Evolutionary conservation across 2,888 invertebrate genomes (phyloP).

Genomic region (Temnothorax ravouxi): DNA sequence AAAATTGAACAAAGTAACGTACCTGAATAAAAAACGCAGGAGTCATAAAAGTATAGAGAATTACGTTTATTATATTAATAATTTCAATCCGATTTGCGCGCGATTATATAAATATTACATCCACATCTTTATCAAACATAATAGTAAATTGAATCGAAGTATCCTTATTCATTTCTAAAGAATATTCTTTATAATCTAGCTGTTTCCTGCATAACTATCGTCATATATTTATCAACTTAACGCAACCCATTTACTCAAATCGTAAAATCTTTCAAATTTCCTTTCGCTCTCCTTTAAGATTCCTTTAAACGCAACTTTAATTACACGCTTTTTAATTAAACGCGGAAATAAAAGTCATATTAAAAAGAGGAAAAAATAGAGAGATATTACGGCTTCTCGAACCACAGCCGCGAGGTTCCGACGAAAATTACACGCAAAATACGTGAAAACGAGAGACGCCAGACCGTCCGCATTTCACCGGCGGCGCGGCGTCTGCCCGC

Average conservation of each 20-base stretch:
- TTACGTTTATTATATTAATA: neutral
- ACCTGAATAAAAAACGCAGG: neutral
- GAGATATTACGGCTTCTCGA: neutral
- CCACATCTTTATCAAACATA: neutral
- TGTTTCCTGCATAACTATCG: no score
- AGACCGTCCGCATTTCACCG: constrained; percentile 46
- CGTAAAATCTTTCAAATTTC: neutral
- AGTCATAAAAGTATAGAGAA: neutral
- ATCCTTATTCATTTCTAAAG: neutral
- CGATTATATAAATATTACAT: neutral
- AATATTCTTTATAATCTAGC: neutral
- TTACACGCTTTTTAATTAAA: constrained; percentile 2
- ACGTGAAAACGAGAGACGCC: neutral
- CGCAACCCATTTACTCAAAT: neutral
- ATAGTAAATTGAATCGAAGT: neutral
- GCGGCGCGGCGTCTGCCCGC: constrained; percentile 61
- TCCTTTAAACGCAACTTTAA: neutral
- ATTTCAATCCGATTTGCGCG: neutral
- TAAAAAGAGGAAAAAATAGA: neutral
- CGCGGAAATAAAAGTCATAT: neutral
- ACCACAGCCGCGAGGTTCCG: neutral
- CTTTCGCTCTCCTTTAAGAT: neutral
- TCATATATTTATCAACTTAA: neutral
- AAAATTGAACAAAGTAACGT: neutral
- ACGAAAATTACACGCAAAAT: neutral